Percentiles rank a stretch among this genome's conserved stretches.
Evolutionary conservation across 2,797 vertebrate genomes (phyloP).

Genomic region (Apogon hyalosoma): DNA sequence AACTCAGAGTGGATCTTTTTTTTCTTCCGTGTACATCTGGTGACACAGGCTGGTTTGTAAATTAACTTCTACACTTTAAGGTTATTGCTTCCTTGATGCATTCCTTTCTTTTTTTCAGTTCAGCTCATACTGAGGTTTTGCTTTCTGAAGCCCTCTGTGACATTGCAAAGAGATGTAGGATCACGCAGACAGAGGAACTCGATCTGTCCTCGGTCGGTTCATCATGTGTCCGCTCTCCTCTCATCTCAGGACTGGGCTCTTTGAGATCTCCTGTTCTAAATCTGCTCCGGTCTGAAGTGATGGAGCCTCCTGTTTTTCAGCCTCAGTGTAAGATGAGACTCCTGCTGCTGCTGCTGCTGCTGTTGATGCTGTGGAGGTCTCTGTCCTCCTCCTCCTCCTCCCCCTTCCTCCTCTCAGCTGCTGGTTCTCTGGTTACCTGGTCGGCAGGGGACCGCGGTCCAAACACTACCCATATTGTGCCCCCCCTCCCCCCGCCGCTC

Average conservation of each 20-base stretch:
- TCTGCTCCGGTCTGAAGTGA: not conserved
- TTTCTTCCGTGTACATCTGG: no score
- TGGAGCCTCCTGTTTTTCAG: not conserved
- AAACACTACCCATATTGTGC: constrained; percentile 79
- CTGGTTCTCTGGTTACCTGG: constrained; percentile 71
- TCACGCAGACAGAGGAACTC: not conserved
- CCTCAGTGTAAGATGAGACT: constrained; percentile 27
- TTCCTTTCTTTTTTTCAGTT: not conserved
- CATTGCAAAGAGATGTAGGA: no score
- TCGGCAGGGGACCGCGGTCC: constrained; percentile 34
- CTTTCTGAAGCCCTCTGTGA: no score
- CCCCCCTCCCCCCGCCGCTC: constrained; percentile 3
- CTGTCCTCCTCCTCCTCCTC: not conserved
- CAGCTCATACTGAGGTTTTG: no score
- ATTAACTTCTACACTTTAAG: no score
- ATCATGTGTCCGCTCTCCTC: constrained; percentile 25
- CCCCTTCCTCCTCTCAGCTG: not conserved
- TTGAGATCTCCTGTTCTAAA: constrained; percentile 8
- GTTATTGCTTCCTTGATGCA: not conserved
- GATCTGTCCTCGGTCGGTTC: not conserved
- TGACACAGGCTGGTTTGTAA: no score
- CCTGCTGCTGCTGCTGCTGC: constrained; percentile 5
- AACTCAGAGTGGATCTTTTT: no score
- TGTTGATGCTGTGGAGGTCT: constrained; percentile 25
- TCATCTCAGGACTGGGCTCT: constrained; percentile 14